phyloP scores from a whole-genome alignment of 2,113 vertebrate species.

The Bubalus kerabau region DNA sequence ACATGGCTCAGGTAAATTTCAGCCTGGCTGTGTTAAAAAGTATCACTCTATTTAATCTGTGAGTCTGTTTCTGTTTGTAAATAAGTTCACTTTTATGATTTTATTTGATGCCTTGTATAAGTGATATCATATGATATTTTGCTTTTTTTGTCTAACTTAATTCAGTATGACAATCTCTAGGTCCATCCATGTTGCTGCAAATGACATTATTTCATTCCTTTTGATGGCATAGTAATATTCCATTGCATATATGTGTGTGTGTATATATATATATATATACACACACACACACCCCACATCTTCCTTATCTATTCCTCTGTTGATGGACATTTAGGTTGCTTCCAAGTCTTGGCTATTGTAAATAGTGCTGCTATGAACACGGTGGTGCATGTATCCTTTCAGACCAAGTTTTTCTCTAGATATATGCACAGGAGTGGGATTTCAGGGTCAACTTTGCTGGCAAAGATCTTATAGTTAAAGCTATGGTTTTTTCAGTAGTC shows the following conservation, averaged over 20 bases:
- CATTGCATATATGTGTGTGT: too few relatives aligned
- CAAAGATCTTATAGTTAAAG: not conserved
- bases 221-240: not conserved
- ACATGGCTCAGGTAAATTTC: not conserved
- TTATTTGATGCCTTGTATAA: not conserved
- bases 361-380: not conserved
- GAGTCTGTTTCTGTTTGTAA: not conserved
- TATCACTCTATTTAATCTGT: not conserved
- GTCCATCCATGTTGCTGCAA: not conserved
- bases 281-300: not conserved
- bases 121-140: not conserved
- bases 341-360: not conserved
- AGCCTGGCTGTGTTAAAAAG: not conserved
- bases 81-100: not conserved
- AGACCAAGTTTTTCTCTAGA: not conserved
- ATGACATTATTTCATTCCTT: not conserved
- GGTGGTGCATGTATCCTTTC: not conserved
- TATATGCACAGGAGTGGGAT: not conserved
- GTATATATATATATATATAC: too few relatives aligned
- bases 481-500: not conserved
- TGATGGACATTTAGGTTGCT: not conserved
- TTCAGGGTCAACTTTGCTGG: not conserved
- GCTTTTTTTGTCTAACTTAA: not conserved
- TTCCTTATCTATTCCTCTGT: not conserved
- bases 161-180: not conserved